Conservation (phyloP, 2,113 vertebrate species). For the Triplophysa rosa region DNA sequence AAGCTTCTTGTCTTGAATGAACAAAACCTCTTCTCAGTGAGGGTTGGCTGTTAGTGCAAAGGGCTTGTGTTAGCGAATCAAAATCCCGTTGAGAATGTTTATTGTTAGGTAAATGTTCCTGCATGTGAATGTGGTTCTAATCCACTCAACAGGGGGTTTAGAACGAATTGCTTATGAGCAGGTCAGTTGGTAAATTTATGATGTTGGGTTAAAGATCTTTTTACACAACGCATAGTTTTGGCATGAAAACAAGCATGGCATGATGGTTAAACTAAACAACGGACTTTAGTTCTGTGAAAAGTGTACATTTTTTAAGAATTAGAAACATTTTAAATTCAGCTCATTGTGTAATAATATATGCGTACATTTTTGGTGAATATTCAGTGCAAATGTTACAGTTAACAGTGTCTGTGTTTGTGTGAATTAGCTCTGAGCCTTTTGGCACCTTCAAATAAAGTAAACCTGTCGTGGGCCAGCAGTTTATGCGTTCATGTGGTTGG, state of each 20-base stretch:
- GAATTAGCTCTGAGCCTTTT: no score
- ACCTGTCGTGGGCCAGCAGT: no score
- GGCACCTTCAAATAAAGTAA: no score
- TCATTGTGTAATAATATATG: no score
- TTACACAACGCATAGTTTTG: background rate
- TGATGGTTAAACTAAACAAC: background rate
- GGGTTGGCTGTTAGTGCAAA: background rate
- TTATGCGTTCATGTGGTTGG: no score
- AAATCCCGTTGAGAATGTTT: constrained; percentile 20
- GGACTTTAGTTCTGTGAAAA: no score
- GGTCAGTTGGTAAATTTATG: background rate
- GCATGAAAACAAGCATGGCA: background rate
- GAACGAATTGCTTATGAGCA: background rate
- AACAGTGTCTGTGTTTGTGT: no score
- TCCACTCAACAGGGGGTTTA: background rate
- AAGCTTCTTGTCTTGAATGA: constrained; percentile 26
- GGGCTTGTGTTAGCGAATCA: constrained; percentile 9
- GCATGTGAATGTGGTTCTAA: background rate
- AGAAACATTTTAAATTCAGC: no score
- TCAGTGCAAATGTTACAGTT: no score
- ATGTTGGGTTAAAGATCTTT: background rate
- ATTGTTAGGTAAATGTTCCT: constrained; percentile 27
- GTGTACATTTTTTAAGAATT: no score
- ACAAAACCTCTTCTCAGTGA: background rate
- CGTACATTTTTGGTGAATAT: no score